phyloP scores from a whole-genome alignment of 2,797 vertebrate species.

The Anas bahamensis region DNA sequence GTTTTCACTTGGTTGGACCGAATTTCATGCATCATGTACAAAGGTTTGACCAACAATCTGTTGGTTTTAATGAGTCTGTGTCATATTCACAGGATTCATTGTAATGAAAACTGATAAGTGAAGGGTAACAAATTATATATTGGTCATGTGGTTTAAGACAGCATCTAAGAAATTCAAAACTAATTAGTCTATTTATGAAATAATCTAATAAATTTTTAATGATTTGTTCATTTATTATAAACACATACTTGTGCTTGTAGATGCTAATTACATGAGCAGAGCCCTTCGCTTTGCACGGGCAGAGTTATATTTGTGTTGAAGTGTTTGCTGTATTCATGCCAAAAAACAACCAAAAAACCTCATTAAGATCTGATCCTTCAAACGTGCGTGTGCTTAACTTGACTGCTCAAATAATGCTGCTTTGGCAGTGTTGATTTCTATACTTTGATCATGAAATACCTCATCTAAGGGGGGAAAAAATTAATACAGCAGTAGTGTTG shows the following conservation, averaged over 20 bases:
- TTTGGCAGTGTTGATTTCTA: slow-evolving; percentile 1
- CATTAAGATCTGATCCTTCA: slow-evolving; percentile 39
- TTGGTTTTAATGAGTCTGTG: background rate
- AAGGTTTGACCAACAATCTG: background rate
- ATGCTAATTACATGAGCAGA: slow-evolving; percentile 23
- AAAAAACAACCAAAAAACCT: background rate
- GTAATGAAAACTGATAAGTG: background rate
- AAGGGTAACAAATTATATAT: background rate
- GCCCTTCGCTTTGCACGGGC: background rate
- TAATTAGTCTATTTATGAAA: slow-evolving; percentile 25
- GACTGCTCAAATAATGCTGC: slow-evolving; percentile 18
- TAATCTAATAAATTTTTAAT: slow-evolving; percentile 19
- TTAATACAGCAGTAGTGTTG: background rate
- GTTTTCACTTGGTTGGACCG: background rate
- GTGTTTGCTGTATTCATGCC: background rate
- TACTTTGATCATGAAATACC: slow-evolving; percentile 33
- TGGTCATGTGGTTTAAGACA: background rate
- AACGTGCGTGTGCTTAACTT: background rate
- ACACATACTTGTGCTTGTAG: background rate
- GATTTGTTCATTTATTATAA: background rate
- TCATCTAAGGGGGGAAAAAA: background rate
- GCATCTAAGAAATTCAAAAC: background rate
- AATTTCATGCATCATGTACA: background rate
- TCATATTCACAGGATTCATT: background rate
- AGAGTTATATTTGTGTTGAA: slow-evolving; percentile 20